Conservation (phyloP, 2,888 invertebrate species). For the Cephus nigrinus region DNA sequence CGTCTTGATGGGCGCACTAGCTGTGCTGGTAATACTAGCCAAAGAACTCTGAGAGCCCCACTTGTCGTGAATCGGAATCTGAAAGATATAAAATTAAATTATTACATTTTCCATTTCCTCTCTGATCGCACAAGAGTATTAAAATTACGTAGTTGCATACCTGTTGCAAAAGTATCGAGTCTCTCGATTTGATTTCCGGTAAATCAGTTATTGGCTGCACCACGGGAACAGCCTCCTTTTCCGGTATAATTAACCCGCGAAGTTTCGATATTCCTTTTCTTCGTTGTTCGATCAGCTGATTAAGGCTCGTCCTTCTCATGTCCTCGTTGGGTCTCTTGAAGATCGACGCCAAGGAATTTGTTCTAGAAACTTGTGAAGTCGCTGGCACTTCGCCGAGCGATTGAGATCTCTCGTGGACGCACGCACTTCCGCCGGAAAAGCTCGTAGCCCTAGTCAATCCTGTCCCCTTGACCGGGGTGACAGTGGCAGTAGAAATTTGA, state of each 20-base stretch:
- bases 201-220: constrained; percentile 77
- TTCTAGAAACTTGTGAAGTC: constrained; percentile 45
- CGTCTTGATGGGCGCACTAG: constrained; percentile 49
- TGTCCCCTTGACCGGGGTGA: constrained; percentile 12
- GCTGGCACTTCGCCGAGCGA: constrained; percentile 67
- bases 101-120: background rate
- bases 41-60: constrained; percentile 62
- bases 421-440: constrained; percentile 60
- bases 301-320: constrained; percentile 75
- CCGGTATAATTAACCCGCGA: constrained; percentile 89
- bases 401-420: constrained; percentile 67
- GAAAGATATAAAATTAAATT: constrained; percentile 6
- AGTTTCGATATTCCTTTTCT: constrained; percentile 86
- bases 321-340: constrained; percentile 58
- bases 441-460: constrained; percentile 61
- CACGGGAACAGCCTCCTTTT: constrained; percentile 70
- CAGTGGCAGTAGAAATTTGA: background rate
- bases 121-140: background rate
- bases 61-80: constrained; percentile 60
- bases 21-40: constrained; percentile 54
- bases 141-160: constrained; percentile 29
- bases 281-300: constrained; percentile 83
- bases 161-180: constrained; percentile 65
- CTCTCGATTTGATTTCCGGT: constrained; percentile 85
- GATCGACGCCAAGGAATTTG: constrained; percentile 57